These are phyloP conservation scores for Tinamus major DNA, from an alignment of 2,797 vertebrate genomes.

Conservation along the genomic window DNA sequence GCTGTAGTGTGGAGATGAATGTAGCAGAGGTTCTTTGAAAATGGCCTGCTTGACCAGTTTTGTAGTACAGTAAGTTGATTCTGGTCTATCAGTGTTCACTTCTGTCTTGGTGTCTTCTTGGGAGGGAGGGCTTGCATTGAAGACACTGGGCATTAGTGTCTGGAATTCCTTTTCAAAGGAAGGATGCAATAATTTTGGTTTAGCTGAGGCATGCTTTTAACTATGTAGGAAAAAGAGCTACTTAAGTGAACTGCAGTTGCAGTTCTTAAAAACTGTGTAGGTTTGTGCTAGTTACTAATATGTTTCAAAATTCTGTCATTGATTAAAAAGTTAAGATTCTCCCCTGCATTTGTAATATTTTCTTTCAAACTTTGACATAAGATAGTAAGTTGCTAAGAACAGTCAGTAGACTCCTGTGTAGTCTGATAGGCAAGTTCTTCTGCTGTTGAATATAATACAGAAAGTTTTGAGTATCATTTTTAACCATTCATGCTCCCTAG, in stretches of 20 bases:
- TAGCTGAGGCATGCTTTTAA: background rate
- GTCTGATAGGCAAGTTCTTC: background rate
- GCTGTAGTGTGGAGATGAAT: background rate
- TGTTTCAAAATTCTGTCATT: background rate
- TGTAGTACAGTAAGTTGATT: background rate
- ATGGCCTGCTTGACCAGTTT: background rate
- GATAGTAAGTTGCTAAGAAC: constrained; percentile 1
- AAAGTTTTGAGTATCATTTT: background rate
- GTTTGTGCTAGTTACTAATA: background rate
- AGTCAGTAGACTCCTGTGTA: background rate
- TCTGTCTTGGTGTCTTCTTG: accelerated
- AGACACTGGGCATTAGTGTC: background rate
- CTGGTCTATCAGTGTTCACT: background rate
- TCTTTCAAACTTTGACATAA: background rate
- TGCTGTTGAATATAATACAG: background rate
- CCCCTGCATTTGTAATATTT: background rate
- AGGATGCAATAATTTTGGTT: background rate
- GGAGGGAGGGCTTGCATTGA: background rate
- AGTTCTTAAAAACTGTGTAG: background rate
- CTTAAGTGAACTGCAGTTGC: background rate
- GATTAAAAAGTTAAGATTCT: background rate
- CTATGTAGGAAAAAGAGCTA: background rate
- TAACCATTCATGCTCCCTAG: background rate
- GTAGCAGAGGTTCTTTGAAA: background rate
- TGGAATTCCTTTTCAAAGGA: background rate